phyloP scores from a whole-genome alignment of 2,888 invertebrate species.

The Erebia ligea region DNA sequence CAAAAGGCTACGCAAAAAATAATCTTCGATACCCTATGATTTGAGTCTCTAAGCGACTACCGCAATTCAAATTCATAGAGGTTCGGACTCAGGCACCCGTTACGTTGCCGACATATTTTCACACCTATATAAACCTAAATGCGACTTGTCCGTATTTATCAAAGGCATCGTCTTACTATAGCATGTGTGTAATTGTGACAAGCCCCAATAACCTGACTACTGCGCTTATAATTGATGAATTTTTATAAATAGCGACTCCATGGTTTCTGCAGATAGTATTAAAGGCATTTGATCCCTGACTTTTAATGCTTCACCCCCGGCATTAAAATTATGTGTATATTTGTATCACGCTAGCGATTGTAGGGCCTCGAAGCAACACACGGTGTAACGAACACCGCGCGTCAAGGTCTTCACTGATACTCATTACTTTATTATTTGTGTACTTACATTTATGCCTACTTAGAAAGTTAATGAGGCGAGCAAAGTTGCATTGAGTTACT shows the following conservation, averaged over 20 bases:
- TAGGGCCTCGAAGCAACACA: constrained; percentile 72
- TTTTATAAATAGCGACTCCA: constrained; percentile 41
- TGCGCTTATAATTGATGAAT: too few species aligned
- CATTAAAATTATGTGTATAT: constrained; percentile 83
- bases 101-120: too few species aligned
- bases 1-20: too few species aligned
- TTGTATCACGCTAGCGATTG: constrained; percentile 82
- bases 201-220: too few species aligned
- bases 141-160: too few species aligned
- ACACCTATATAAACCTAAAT: too few species aligned
- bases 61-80: too few species aligned
- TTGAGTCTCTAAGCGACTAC: too few species aligned
- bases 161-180: not conserved
- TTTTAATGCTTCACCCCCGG: constrained; percentile 83
- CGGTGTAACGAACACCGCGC: constrained; percentile 68
- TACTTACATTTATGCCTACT: constrained; percentile 21
- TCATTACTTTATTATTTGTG: constrained; percentile 41
- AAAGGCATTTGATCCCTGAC: constrained; percentile 83
- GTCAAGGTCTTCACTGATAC: constrained; percentile 70
- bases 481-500: not conserved
- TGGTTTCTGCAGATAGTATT: constrained; percentile 58
- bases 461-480: constrained; percentile 12
- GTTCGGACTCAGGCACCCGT: too few species aligned
- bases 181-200: too few species aligned
- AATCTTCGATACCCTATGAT: too few species aligned